Percentiles rank a stretch among this genome's conserved stretches.
Conservation (phyloP, 2,113 vertebrate genomes). For the Boleophthalmus pectinirostris region DNA sequence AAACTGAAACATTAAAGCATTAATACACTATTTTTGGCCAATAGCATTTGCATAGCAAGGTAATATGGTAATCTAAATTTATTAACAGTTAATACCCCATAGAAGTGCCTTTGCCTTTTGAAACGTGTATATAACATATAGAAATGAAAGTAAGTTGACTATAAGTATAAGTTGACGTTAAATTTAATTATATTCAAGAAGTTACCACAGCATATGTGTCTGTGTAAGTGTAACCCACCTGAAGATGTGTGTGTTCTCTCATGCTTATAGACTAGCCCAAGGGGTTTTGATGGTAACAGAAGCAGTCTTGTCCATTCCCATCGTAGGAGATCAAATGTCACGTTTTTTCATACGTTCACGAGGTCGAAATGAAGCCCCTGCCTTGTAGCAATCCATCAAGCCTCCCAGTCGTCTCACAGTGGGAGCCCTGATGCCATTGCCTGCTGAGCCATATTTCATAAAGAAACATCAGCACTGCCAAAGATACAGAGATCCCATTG, state of each 20-base stretch:
- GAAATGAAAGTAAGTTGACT: background rate
- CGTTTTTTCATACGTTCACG: background rate
- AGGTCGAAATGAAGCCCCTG: conserved; percentile 31
- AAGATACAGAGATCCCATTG: conserved; percentile 32
- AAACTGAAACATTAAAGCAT: too few species aligned
- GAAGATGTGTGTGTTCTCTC: background rate
- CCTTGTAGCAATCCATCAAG: conserved; percentile 40
- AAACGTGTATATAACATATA: background rate
- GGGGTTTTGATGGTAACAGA: conserved; percentile 43
- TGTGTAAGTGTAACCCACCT: background rate
- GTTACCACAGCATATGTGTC: background rate
- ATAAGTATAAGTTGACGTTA: background rate
- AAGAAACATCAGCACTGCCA: conserved; percentile 46
- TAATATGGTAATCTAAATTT: too few species aligned
- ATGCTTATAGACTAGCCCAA: conserved; percentile 4
- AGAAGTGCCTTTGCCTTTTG: too few species aligned
- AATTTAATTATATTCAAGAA: background rate
- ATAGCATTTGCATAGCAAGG: too few species aligned
- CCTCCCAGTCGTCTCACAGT: conserved; percentile 28
- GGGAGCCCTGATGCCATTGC: conserved; percentile 33
- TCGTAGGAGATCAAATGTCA: conserved; percentile 36
- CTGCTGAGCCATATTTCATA: conserved; percentile 44
- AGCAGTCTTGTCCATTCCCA: conserved; percentile 32
- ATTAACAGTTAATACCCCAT: too few species aligned
- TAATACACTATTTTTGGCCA: too few species aligned